Evolutionary conservation across 53 echinoderm and acorn worm genomes (phyloP).

Genomic region (Holothuria scabra): DNA sequence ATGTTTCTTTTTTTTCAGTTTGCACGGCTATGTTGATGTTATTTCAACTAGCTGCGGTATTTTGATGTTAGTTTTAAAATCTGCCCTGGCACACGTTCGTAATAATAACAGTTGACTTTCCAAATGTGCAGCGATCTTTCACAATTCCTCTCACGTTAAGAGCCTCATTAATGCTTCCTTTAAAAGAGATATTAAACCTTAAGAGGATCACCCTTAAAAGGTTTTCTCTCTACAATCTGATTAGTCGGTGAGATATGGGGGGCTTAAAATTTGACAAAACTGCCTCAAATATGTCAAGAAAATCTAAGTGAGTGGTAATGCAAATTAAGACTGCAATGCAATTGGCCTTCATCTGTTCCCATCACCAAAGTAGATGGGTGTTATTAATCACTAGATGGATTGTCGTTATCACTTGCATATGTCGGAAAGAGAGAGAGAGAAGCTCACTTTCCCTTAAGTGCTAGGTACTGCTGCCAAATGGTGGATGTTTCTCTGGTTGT

Average conservation of each 20-base stretch:
- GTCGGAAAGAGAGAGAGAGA: too few species aligned
- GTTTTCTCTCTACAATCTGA: slow-evolving; percentile 40
- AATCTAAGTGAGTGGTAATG: slow-evolving; percentile 18
- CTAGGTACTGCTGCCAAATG: too few species aligned
- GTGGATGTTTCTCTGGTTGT: too few species aligned
- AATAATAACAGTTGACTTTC: slow-evolving; percentile 26
- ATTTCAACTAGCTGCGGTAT: slow-evolving; percentile 20
- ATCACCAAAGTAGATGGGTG: slow-evolving; percentile 5
- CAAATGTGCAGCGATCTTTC: slow-evolving; percentile 37
- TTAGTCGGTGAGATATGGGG: slow-evolving; percentile 39
- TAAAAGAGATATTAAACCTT: slow-evolving; percentile 24
- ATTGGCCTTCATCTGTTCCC: slow-evolving; percentile 13
- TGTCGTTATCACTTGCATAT: too few species aligned
- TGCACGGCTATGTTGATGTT: slow-evolving; percentile 19
- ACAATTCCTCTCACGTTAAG: slow-evolving; percentile 40
- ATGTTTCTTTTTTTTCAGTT: too few species aligned
- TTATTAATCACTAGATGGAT: slow-evolving; percentile 17
- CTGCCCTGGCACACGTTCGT: neutral
- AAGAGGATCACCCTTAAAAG: slow-evolving; percentile 45
- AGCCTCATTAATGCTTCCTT: slow-evolving; percentile 46
- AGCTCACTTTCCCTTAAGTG: too few species aligned
- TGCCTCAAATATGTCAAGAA: slow-evolving; percentile 29
- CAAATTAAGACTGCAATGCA: slow-evolving; percentile 12
- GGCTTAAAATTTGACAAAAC: slow-evolving; percentile 35
- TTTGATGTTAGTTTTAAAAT: slow-evolving; percentile 8